Base-by-base conservation (phyloP, 1,140 invertebrate species). In the Neelides sp. region DNA sequence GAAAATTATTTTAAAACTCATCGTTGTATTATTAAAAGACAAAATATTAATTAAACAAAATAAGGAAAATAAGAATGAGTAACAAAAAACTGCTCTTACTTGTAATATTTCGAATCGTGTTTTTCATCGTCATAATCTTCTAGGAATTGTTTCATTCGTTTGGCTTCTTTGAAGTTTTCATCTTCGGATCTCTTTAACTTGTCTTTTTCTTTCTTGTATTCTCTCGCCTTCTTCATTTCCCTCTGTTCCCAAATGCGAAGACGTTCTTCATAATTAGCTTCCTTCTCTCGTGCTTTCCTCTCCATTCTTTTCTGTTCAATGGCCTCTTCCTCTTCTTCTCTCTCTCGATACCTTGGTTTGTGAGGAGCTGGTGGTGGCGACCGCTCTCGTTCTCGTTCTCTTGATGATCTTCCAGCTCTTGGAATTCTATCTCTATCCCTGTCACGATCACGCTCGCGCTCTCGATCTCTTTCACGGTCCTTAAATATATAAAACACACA, bases 121-220 rank as follows among this genome's bases (percentile, higher is more conserved):
- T 89, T 73, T 69, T 97, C 90, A 68, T 98, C 94, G 68, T 97
- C 92, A 66, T 98, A 98, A 68, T 98, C 94, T 70, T 98, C 93
- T 8, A 98, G 74, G 66, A 98, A 98, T 72, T 98, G 90, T 68
- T 94, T 93, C 12, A 98, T 73, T 34, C 87, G 75, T 69, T 90
- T 88, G 0, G 90, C 92, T 71, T 98, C 92, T 53, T 78, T 78
- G 64, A 85, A 78, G 50, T 85, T 68, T 64, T 93, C 88, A 58
- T 87, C 81, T 64, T 87, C 82, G 62, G 83, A 82, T 50, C 80
- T 71, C 24, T 82, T 72, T 64, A 91, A 85, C 61, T 87, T 82
- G 59, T 92, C 82, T 37, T 78, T 75, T 67, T 93, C 87, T 64
- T 88, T 89, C 64, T 89, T 85, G 65, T 93, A 84, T 64, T 98